Base-by-base conservation (phyloP, 2,113 vertebrate species). In the Globicephala melas region DNA sequence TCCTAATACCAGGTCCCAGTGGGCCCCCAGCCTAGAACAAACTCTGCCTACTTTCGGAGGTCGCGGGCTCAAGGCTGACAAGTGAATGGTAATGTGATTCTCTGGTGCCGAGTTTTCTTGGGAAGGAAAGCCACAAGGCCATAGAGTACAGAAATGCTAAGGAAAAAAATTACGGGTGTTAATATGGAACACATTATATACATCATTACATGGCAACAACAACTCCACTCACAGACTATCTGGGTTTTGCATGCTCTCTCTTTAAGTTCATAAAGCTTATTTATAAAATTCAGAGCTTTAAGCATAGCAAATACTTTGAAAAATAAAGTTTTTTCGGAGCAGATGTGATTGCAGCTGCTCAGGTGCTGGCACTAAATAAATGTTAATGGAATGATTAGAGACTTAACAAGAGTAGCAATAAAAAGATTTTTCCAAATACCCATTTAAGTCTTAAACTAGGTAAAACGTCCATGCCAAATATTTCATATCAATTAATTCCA, bases 341-440 rank as follows among this genome's bases (percentile, higher is more conserved):
- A 96, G 82, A 79, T 97, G 63, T 95, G 77, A 91, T 28, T 82
- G 85, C 81, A 97, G 92, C 55, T 91, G 84, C 50, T 93, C 47
- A 33, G 71, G 47, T 3, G 7, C 38, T 94, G n/a, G 26, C 47
- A 71, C 60, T 94, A 71, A 50, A 6, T 80, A 96, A 94, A 88
- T 86, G 95, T 87, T 93, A 95, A 97, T 91, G 53, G 83, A 90
- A 97, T 96, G 81, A 96, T 85, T 86, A 91, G 65, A 82, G 41
- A 26, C 36, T 97, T 96, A 94, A 81, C 94, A 94, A 83, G 60
- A 76, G 44, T 12, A 63, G 41, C 67, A 71, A 82, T 79, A 79
- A 93, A 93, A 94, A 70, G 36, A 41, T 36, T 89, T 97, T 89
- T 44, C 68, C 74, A 73, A 84, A 82, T 79, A 96, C 20, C 31